Evolutionary conservation across 1,140 invertebrate species (phyloP), one percentile per base, ranked within the genome.

Genomic region (Zaprionus nigranus): DNA sequence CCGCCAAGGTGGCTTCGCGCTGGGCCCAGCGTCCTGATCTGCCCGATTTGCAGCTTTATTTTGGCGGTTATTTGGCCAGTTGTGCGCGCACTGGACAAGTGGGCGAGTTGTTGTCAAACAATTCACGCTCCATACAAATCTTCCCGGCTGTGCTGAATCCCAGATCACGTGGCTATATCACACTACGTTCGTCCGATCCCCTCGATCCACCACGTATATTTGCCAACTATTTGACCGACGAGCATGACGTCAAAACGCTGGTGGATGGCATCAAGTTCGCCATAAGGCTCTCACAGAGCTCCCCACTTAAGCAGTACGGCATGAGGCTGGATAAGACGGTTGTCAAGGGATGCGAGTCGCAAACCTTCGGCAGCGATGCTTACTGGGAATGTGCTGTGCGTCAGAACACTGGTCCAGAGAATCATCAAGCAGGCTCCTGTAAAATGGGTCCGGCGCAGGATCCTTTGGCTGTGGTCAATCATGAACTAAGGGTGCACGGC

Each of bases 31-130:
- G 95, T 0, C 95, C 96, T 1, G 96, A 98, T 86, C 94, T 96
- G 85, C 97, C 97, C 0, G 97, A 98, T 85, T 93, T 98, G 0
- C 97, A 98, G 87, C 94, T 96, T 38, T 98, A 97, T 93, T 98
- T 98, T 86, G 95, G 96, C 7, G 96, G 96, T 0, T 97, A 96
- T 84, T 92, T 97, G 49, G 97, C 96, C 0, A 96, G 97, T 82
- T 97, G 97, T 80, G 96, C 96, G 5, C 95, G 95, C 84, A 97
- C 96, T 0, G 96, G 96, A n/a, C 96, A 97, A 94, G 96, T 97
- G 6, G 96, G 96, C 0, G 96, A 97, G 85, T 93, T 94, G 43
- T 93, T 95, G 2, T 94, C 95, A 46, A 95, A 95, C 72, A 94
- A 94, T n/a, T 94, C 94, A n/a, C 84, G 95, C 0, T 92, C 92